These are phyloP conservation scores for Gobio occitaniae DNA, from an alignment of 2,797 vertebrate genomes.

Conservation along the genomic window DNA sequence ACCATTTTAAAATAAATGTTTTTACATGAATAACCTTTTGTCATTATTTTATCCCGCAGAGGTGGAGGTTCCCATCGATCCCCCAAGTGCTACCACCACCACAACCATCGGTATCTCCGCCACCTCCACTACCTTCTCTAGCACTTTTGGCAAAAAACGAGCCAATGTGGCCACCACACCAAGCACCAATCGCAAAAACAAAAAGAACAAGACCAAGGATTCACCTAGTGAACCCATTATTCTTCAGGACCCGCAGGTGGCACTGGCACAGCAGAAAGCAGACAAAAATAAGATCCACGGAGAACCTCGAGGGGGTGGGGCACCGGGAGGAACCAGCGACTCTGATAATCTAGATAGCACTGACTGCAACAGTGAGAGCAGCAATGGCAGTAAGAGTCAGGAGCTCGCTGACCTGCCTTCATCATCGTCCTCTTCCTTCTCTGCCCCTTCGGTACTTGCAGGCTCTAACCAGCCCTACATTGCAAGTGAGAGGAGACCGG, in stretches of 20 bases:
- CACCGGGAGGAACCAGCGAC: slow-evolving; percentile 89
- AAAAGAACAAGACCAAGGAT: slow-evolving; percentile 99
- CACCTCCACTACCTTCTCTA: slow-evolving; percentile 95
- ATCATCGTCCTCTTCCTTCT: slow-evolving; percentile 81
- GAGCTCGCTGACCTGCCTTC: slow-evolving; percentile 91
- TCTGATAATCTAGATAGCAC: slow-evolving; percentile 96
- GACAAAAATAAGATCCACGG: slow-evolving; percentile 98
- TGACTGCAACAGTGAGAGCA: slow-evolving; percentile 96
- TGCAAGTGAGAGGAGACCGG: slow-evolving; percentile 84
- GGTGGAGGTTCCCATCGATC: slow-evolving; percentile 94
- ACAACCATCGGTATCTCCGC: slow-evolving; percentile 99
- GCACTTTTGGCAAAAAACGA: slow-evolving; percentile 95
- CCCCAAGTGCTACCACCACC: slow-evolving; percentile 97
- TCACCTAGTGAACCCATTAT: slow-evolving; percentile 92
- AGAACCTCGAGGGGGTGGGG: slow-evolving; percentile 89
- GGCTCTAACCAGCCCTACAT: slow-evolving; percentile 68
- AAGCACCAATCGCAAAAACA: slow-evolving; percentile 94
- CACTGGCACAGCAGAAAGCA: slow-evolving; percentile 94
- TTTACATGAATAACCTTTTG: neutral
- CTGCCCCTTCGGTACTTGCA: slow-evolving; percentile 68
- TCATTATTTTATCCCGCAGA: slow-evolving; percentile 72
- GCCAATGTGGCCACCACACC: slow-evolving; percentile 93
- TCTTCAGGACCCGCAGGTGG: slow-evolving; percentile 94
- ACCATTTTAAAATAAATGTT: neutral
- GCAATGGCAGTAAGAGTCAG: slow-evolving; percentile 94